phyloP scores from a whole-genome alignment of 2,888 invertebrate species.

The Tiphia femorata region DNA sequence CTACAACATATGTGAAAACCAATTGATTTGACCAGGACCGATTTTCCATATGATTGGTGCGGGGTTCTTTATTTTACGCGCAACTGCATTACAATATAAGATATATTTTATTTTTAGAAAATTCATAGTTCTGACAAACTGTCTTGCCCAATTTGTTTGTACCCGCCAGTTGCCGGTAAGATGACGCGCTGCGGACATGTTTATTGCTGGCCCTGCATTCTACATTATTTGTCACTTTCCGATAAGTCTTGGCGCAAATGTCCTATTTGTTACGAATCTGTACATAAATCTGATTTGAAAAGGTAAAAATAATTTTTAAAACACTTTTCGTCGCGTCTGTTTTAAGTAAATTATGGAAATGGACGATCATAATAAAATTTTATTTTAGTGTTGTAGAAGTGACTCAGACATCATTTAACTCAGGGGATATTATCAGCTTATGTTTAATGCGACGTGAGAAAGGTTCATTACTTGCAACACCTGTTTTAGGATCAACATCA shows the following conservation, averaged over 20 bases:
- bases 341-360: background rate
- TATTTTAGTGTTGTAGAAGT: constrained; percentile 74
- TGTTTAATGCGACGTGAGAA: constrained; percentile 88
- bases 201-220: constrained; percentile 95
- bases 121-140: constrained; percentile 77
- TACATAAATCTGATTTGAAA: constrained; percentile 86
- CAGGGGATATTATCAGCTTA: constrained; percentile 81
- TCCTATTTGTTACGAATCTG: constrained; percentile 91
- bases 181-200: constrained; percentile 96
- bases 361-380: background rate
- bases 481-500: constrained; percentile 66
- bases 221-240: constrained; percentile 90
- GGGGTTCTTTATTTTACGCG: background rate
- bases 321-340: background rate
- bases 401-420: constrained; percentile 71
- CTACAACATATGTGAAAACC: too few species aligned
- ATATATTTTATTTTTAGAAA: constrained; percentile 67
- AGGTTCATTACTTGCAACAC: constrained; percentile 73
- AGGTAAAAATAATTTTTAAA: constrained; percentile 71
- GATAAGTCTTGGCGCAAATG: constrained; percentile 88
- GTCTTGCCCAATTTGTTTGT: constrained; percentile 93
- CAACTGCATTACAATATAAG: constrained; percentile 1
- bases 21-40: too few species aligned
- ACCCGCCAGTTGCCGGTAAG: constrained; percentile 87
- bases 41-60: too few species aligned